A percentile compares a stretch with the other conserved stretches of the same genome.
These are phyloP conservation scores for Macrocentrus cingulum DNA, from an alignment of 1,140 invertebrate species.

Conservation along the genomic window DNA sequence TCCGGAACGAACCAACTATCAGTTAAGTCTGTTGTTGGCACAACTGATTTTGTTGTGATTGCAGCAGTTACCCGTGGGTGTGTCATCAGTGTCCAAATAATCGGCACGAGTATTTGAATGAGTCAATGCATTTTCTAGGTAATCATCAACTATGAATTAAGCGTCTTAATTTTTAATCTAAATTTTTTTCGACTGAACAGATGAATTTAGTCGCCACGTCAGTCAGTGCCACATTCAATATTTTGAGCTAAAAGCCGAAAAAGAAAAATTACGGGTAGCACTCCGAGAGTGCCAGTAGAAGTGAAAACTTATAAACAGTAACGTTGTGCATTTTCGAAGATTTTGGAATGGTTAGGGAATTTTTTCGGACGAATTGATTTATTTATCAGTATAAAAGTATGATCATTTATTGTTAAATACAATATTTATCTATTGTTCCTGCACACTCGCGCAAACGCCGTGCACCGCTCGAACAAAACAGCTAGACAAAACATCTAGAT, in stretches of 20 bases:
- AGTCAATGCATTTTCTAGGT: slow-evolving; percentile 60
- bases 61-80: slow-evolving; percentile 56
- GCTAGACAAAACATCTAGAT: too few relatives aligned
- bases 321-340: too few relatives aligned
- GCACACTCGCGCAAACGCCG: too few relatives aligned
- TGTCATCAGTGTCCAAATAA: slow-evolving; percentile 56
- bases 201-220: slow-evolving; percentile 24
- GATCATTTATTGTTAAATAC: too few relatives aligned
- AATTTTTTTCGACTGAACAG: slow-evolving; percentile 37
- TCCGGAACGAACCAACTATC: slow-evolving; percentile 28
- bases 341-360: too few relatives aligned
- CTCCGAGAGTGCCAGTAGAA: not conserved
- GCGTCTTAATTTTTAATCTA: slow-evolving; percentile 45
- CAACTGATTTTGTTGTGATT: slow-evolving; percentile 62
- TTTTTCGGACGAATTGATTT: too few relatives aligned
- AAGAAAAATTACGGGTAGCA: not conserved
- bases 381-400: too few relatives aligned
- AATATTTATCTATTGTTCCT: too few relatives aligned
- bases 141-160: slow-evolving; percentile 59
- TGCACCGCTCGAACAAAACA: too few relatives aligned
- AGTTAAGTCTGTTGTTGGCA: slow-evolving; percentile 55
- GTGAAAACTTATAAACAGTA: too few relatives aligned
- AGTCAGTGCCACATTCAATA: slow-evolving; percentile 35
- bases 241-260: too few relatives aligned
- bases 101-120: slow-evolving; percentile 58